These are phyloP conservation scores for Trididemnum nubilum DNA, from an alignment of 23 tunicate genomes.

Conservation along the genomic window DNA sequence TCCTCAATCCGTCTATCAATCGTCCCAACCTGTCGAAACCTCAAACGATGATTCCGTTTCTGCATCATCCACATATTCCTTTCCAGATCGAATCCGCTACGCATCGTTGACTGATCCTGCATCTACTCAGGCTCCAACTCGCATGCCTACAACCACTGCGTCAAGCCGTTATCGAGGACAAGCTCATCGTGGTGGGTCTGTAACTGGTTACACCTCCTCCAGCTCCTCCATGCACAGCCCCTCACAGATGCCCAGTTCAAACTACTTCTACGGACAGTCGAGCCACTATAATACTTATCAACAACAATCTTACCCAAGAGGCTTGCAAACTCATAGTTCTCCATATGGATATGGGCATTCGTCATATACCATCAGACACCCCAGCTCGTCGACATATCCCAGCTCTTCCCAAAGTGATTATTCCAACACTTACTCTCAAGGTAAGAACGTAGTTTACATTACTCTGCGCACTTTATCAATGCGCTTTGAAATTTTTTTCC, in stretches of 20 bases:
- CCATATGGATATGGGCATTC: too few relatives aligned
- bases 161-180: slow-evolving; percentile 11
- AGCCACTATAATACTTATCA: background rate
- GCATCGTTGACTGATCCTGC: slow-evolving; percentile 40
- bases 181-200: background rate
- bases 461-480: too few relatives aligned
- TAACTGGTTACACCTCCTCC: background rate
- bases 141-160: background rate
- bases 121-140: slow-evolving; percentile 23
- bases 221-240: background rate
- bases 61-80: background rate
- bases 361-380: too few relatives aligned
- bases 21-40: background rate
- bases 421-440: too few relatives aligned
- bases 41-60: background rate
- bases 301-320: background rate
- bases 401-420: too few relatives aligned
- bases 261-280: background rate
- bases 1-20: background rate
- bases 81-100: slow-evolving; percentile 27
- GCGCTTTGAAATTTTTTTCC: too few relatives aligned
- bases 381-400: too few relatives aligned
- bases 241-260: background rate
- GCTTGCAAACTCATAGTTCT: too few relatives aligned
- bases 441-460: too few relatives aligned